Base-by-base conservation (phyloP, 1,140 invertebrate genomes). In the Stegodyphus mimosarum region DNA sequence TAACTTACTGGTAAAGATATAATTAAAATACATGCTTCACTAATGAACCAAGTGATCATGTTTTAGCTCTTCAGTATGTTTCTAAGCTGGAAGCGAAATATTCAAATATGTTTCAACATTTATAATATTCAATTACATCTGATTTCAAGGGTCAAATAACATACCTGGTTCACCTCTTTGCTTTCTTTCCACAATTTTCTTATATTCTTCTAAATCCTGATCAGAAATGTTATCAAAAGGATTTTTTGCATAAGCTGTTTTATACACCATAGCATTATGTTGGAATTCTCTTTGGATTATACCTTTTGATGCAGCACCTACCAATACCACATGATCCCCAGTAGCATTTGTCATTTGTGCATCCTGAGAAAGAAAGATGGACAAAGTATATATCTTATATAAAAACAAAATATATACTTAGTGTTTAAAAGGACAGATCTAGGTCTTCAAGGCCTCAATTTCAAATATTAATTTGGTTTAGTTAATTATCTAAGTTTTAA, bases 251-350 rank as follows among this genome's bases (percentile, higher is more conserved):
- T 99, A 99, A n/a, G 97, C 96, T 78, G 96, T 95, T 91, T 98
- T 98, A 92, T 99, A 99, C 86, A 99, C 96, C 89, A 95, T 95
- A 50, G 98, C 98, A 92, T 99, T 98, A 92, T 99, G 97, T 91
- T 99, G 98, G 92, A 97, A 98, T 87, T 98, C 97, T 89, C 98
- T 93, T 92, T 99, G 98, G 90, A 99, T 99, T 88, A 99, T 99
- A 87, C 98, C 98, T 91, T 98, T 98, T 49, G 96, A 97, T 11
- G 96, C 96, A 49, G 97, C 96, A 74, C 97, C 97, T 91, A 98
- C 96, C 79, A 97, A 92, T 84, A 98, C 95, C 53, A 96, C 94
- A 90, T 96, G 94, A 89, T 97, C 95, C 18, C 94, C 94, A 52
- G 94, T 93, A 33, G 78, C 60, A 86, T 69, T 60, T 11, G 55